Evolutionary conservation across 2,888 invertebrate species (phyloP), one percentile per base, ranked within the genome.

Genomic region (Dolichomitus sp.): DNA sequence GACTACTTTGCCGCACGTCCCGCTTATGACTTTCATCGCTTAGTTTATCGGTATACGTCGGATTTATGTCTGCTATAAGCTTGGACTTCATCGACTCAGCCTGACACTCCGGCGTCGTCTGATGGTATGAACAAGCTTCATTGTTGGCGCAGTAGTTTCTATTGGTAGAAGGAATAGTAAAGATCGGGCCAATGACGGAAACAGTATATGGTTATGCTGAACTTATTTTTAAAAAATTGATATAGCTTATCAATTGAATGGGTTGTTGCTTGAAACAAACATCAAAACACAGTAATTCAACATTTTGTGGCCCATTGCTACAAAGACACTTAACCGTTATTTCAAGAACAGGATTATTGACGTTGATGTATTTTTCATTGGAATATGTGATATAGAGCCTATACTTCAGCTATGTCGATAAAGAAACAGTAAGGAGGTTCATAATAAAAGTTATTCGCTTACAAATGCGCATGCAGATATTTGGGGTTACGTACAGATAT

Each of bases 11-110:
- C 37, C 14, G 52, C 68, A n/a, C 73, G 72, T 37, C n/a, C n/a
- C 86, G 82, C 88, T 89, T 91, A 87, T 81, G 86, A 84, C 85
- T 85, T 84, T 85, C 82, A 69, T 83, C 87, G 87, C 88, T 90
- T 87, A 86, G 86, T 90, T 90, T 90, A 90, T 88, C 87, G 87
- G 81, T 61, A 79, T 82, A 63, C 61, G 63, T 48, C 14, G 83
- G 82, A 89, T 88, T 90, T 90, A 90, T 86, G 85, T 76, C 76
- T 14, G 59, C 78, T 85, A 74, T 87, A 84, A 86, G 87, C 75
- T 78, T 72, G 69, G 61, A 84, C 82, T 85, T 77, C 75, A 85
- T 86, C 85, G 86, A 83, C 81, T 66, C 50, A 57, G 61, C n/a
- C 66, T 48, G 27, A n/a, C 69, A 30, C 19, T 52, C 61, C 52